phyloP scores from a whole-genome alignment of 2,113 vertebrate genomes.

The Saccopteryx bilineata region DNA sequence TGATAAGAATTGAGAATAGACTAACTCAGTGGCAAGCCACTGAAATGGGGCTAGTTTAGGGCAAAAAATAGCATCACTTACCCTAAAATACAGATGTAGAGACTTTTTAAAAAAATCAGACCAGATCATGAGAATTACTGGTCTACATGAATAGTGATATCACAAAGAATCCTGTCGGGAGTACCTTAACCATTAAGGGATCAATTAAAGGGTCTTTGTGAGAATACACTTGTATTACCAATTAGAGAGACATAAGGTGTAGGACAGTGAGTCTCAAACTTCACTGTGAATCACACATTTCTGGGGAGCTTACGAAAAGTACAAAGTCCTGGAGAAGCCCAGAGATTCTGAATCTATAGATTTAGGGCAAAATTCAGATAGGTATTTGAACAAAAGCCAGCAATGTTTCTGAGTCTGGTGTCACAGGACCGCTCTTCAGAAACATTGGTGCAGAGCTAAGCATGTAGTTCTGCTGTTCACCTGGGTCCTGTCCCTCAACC shows the following conservation, averaged over 20 bases:
- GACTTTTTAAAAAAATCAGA: not conserved
- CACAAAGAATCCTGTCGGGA: not conserved
- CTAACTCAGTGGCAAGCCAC: not conserved
- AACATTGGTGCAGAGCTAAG: not conserved
- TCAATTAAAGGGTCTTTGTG: slow-evolving; percentile 17
- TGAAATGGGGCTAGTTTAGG: not conserved
- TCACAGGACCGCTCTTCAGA: not conserved
- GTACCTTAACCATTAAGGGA: slow-evolving; percentile 32
- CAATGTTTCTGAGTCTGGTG: not conserved
- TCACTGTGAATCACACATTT: not conserved
- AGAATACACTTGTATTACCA: slow-evolving; percentile 60
- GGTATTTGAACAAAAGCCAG: not conserved
- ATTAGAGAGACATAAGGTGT: slow-evolving; percentile 16
- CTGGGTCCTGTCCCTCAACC: not conserved
- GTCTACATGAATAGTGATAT: not conserved
- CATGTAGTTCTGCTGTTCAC: not conserved
- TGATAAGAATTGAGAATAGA: not conserved
- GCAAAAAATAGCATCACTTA: not conserved
- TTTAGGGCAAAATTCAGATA: not conserved
- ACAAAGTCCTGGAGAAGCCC: not conserved
- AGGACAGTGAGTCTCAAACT: not conserved
- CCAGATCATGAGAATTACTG: not conserved
- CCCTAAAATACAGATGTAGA: not conserved
- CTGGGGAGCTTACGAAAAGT: not conserved
- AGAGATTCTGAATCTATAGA: not conserved